Evolutionary conservation across 2,113 vertebrate genomes (phyloP).

Genomic region (Trogon melanurus): DNA sequence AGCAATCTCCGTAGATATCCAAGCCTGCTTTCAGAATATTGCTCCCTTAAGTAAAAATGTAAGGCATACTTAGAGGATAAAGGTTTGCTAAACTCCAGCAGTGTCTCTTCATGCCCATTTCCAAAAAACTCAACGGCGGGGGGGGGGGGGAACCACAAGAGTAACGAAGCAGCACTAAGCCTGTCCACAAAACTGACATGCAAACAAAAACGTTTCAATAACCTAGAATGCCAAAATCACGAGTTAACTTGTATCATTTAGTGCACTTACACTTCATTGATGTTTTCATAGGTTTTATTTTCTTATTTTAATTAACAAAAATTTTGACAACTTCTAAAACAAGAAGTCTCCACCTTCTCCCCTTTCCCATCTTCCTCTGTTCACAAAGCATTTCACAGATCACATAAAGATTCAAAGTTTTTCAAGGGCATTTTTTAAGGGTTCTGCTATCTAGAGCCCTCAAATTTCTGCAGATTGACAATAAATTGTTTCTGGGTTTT

Average conservation of each 20-base stretch:
- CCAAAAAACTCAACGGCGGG: background rate
- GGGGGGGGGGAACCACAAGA: background rate
- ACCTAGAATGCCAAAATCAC: background rate
- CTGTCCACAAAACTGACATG: background rate
- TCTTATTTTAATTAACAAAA: background rate
- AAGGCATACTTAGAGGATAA: background rate
- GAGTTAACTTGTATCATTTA: background rate
- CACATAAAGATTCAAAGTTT: background rate
- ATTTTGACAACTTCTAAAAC: background rate
- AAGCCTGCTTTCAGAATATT: background rate
- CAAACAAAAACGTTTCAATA: background rate
- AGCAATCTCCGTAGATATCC: background rate
- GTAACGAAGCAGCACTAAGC: background rate
- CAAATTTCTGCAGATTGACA: background rate
- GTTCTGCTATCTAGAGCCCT: background rate
- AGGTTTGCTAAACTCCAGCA: background rate
- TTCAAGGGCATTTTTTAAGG: background rate
- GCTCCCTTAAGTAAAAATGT: background rate
- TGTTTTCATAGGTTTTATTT: background rate
- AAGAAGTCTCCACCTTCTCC: background rate
- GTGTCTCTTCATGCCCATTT: background rate
- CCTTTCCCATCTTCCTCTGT: background rate
- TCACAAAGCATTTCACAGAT: background rate
- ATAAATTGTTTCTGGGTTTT: background rate
- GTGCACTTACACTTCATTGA: background rate